Evolutionary conservation across 2,113 vertebrate genomes (phyloP), one percentile per base, ranked within the genome.

Genomic region (Silurus meridionalis): DNA sequence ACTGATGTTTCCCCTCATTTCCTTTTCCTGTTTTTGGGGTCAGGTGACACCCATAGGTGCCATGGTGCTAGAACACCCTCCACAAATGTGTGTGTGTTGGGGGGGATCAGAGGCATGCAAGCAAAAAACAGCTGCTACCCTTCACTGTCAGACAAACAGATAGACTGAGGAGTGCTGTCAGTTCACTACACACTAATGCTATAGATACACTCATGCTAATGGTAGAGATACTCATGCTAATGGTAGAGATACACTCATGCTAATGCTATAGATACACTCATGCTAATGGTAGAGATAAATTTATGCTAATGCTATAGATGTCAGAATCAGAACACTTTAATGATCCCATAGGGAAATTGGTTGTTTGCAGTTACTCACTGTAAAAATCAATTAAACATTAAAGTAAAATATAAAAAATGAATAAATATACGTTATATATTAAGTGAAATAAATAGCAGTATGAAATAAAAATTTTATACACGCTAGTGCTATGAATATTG

Each of bases 1-100:
- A 92, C 92, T 94, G 93, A 95, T 95, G 94, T 93, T 94, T 94
- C 94, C 94, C 94, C 95, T 95, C 95, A 95, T 94, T 95, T 94
- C 93, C 92, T 93, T 87, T 91, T 95, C 93, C 93, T 67, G 90
- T 91, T 91, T 89, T 88, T 88, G 89, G 88, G 90, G 87, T 94
- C 94, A 95, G 94, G 94, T 95, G 93, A 94, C 92, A 95, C 93
- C 94, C 93, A 94, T 91, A 94, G 94, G 93, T 95, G 94, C 93
- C 91, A 84, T 61, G 88, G 92, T 80, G 90, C 91, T 89, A 88
- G 88, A 90, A 90, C 91, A 85, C 80, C 91, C 87, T 89, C 85
- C 69, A 50, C 50, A 85, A 60, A 61, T 80, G 71, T 21, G 83
- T 48, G n/a, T 37, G n/a, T 78, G 21, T 83, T 71, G 67, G 37